Conservation (phyloP, 2,113 vertebrate species). For the Dipodomys ordii region DNA sequence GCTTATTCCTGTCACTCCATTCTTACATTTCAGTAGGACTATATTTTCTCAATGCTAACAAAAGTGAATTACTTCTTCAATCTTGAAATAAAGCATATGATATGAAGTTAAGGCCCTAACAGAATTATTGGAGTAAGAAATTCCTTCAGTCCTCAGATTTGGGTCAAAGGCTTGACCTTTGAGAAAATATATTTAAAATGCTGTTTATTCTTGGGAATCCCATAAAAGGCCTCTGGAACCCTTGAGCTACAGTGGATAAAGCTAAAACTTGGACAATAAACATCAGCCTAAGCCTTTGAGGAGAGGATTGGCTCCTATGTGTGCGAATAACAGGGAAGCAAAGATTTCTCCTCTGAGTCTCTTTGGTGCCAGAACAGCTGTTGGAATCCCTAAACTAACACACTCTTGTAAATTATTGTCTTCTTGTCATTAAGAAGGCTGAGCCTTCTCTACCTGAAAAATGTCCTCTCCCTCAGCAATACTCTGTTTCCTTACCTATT, state of each 20-base stretch:
- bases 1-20: not conserved
- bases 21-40: not conserved
- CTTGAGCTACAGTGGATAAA: not conserved
- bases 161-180: constrained; percentile 34
- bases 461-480: constrained; percentile 79
- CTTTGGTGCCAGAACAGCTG: constrained; percentile 69
- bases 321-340: not conserved
- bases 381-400: constrained; percentile 70
- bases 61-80: not conserved
- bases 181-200: constrained; percentile 49
- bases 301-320: not conserved
- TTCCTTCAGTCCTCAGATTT: not conserved
- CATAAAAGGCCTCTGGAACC: constrained; percentile 63
- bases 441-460: constrained; percentile 72
- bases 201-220: constrained; percentile 57
- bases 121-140: not conserved
- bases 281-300: not conserved
- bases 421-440: constrained; percentile 77
- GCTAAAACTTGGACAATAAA: not conserved
- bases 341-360: constrained; percentile 59
- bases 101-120: not conserved
- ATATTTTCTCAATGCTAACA: not conserved
- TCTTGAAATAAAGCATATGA: constrained; percentile 17
- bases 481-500: constrained; percentile 74
- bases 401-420: constrained; percentile 82